phyloP scores from a whole-genome alignment of 2,113 vertebrate genomes.

The Triplophysa dalaica region DNA sequence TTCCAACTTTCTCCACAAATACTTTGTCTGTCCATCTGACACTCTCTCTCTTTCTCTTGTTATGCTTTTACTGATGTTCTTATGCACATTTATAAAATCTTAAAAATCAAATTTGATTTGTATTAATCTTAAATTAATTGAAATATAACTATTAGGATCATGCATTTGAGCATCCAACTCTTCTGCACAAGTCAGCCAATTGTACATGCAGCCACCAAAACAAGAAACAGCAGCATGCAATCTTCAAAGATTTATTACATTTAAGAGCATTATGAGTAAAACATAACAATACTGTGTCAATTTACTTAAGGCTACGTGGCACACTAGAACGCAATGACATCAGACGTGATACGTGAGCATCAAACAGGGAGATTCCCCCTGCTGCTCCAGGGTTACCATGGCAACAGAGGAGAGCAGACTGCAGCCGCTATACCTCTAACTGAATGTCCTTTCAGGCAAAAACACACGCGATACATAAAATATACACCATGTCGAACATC shows the following conservation, averaged over 20 bases:
- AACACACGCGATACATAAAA: background rate
- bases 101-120: background rate
- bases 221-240: background rate
- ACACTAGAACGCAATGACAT: background rate
- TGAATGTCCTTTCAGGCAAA: background rate
- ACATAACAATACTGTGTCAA: background rate
- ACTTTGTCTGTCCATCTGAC: background rate
- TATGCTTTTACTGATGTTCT: background rate
- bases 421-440: background rate
- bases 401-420: constrained; percentile 67
- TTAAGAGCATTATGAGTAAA: background rate
- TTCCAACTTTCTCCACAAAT: background rate
- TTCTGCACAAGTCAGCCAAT: background rate
- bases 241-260: background rate
- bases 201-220: background rate
- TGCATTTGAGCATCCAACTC: background rate
- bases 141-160: background rate
- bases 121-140: background rate
- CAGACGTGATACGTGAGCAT: constrained; percentile 13
- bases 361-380: constrained; percentile 21
- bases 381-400: constrained; percentile 71
- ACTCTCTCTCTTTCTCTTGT: background rate
- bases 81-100: background rate
- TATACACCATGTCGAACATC: background rate
- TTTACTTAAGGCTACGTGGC: background rate